These are phyloP conservation scores for Danionella dracula DNA, from an alignment of 2,797 vertebrate genomes.

Conservation along the genomic window DNA sequence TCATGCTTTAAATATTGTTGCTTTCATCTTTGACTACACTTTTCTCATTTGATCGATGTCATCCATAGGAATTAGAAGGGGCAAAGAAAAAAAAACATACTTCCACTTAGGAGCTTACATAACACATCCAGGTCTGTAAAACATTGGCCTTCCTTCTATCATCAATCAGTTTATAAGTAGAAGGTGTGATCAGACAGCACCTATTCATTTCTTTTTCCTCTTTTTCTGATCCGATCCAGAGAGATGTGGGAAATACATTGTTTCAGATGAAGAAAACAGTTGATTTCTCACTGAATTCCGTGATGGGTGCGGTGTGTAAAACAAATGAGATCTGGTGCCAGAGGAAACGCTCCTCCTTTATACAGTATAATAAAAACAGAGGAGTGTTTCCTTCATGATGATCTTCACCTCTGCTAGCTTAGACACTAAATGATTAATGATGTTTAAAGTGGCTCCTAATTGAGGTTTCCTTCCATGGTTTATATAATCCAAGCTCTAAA, in stretches of 20 bases:
- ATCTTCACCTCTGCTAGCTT: background rate
- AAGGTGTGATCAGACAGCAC: slow-evolving; percentile 44
- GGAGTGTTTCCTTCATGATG: background rate
- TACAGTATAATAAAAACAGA: background rate
- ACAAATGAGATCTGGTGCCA: slow-evolving; percentile 15
- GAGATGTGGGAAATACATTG: slow-evolving; percentile 22
- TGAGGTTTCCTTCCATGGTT: no score
- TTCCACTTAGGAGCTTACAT: background rate
- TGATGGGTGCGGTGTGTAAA: slow-evolving; percentile 28
- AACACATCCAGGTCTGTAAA: slow-evolving; percentile 27
- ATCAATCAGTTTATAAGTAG: slow-evolving; percentile 38
- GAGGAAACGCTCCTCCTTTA: slow-evolving; percentile 19
- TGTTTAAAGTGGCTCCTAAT: background rate
- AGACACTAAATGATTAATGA: background rate
- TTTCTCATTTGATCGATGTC: no score
- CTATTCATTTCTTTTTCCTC: slow-evolving; percentile 43
- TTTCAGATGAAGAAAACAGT: slow-evolving; percentile 26
- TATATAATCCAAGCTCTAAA: no score
- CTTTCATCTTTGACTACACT: no score
- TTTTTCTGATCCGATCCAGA: slow-evolving; percentile 18
- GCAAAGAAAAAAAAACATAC: background rate
- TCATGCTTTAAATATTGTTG: no score
- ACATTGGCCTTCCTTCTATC: slow-evolving; percentile 39
- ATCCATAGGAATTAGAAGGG: no score
- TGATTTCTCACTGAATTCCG: slow-evolving; percentile 17